Conservation (phyloP, 2,888 invertebrate genomes). For the Xestoiulus laeticollis region DNA sequence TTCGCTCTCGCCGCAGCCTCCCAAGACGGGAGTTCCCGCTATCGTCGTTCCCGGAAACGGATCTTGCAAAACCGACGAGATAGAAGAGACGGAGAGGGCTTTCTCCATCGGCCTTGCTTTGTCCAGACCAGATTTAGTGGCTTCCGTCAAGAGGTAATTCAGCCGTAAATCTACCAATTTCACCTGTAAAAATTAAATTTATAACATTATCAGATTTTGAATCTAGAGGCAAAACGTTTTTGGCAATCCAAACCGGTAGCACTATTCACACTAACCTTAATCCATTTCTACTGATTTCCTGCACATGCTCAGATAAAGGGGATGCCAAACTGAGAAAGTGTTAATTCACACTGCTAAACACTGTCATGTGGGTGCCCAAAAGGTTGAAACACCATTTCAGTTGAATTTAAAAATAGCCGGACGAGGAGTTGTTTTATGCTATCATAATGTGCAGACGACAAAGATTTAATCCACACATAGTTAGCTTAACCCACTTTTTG, state of each 20-base stretch:
- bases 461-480: too few species aligned
- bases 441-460: too few species aligned
- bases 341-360: too few species aligned
- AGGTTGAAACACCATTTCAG: too few species aligned
- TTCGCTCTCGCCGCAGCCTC: conserved; percentile 20
- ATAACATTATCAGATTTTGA: not conserved
- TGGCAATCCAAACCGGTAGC: not conserved
- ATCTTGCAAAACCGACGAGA: not conserved
- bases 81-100: not conserved
- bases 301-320: too few species aligned
- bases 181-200: conserved; percentile 27
- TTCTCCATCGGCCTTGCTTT: conserved; percentile 30
- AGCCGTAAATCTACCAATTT: not conserved
- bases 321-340: too few species aligned
- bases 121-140: not conserved
- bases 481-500: too few species aligned
- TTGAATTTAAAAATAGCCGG: too few species aligned
- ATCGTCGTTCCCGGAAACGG: not conserved
- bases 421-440: too few species aligned
- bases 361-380: too few species aligned
- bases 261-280: not conserved
- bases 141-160: not conserved
- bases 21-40: not conserved
- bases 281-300: too few species aligned
- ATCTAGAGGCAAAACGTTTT: not conserved